These are phyloP conservation scores for Gymnogyps californianus DNA, from an alignment of 2,113 vertebrate species.

Conservation along the genomic window DNA sequence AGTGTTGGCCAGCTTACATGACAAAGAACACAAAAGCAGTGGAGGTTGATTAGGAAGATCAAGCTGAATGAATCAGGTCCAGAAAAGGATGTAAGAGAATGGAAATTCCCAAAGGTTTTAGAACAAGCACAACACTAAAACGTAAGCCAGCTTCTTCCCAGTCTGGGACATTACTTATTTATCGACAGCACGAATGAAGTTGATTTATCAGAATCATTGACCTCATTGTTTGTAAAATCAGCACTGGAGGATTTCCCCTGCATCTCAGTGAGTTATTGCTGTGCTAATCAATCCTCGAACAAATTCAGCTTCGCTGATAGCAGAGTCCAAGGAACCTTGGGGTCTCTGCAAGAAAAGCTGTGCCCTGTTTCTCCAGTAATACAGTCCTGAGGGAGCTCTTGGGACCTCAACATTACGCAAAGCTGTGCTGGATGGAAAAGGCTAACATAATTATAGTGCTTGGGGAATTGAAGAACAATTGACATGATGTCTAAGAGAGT, in stretches of 20 bases:
- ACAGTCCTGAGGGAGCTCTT: background rate
- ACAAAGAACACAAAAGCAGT: background rate
- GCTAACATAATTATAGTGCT: background rate
- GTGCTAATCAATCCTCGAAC: background rate
- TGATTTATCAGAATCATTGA: constrained; percentile 1
- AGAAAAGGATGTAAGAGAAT: constrained; percentile 22
- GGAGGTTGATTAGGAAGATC: constrained; percentile 12
- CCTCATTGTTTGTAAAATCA: constrained; percentile 34
- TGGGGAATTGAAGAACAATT: background rate
- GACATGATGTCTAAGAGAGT: background rate
- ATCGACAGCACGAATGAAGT: constrained; percentile 23
- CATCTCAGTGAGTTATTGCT: background rate
- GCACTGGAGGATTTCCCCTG: background rate
- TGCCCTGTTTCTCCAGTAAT: background rate
- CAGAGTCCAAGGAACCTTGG: background rate
- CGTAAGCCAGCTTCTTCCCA: constrained; percentile 12
- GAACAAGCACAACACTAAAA: background rate
- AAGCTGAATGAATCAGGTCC: background rate
- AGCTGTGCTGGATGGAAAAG: background rate
- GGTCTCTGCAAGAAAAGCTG: background rate
- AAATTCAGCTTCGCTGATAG: background rate
- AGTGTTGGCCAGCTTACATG: background rate
- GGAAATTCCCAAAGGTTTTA: constrained; percentile 16
- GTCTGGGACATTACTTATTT: constrained; percentile 30
- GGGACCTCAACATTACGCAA: background rate